Conservation (phyloP, 2,797 vertebrate genomes). For the Acridotheres tristis region DNA sequence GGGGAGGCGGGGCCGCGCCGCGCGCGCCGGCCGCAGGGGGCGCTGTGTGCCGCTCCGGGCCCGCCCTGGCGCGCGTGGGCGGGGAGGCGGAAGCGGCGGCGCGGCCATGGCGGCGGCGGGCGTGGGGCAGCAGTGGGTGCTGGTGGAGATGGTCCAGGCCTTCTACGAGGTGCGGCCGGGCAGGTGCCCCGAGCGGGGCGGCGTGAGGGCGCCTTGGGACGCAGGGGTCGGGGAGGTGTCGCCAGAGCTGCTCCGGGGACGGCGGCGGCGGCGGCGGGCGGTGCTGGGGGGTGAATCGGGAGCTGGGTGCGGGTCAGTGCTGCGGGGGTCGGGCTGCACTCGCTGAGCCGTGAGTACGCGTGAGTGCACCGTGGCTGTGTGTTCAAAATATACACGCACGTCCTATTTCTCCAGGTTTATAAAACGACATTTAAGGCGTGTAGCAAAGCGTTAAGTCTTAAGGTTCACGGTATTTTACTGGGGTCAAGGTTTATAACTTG, state of each 20-base stretch:
- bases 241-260: background rate
- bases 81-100: background rate
- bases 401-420: fast-evolving
- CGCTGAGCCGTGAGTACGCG: fast-evolving
- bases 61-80: too few relatives aligned
- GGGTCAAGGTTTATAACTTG: background rate
- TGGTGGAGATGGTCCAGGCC: conserved; percentile 97
- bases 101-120: background rate
- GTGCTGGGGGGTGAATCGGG: background rate
- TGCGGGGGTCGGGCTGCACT: fast-evolving
- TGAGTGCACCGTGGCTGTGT: fast-evolving
- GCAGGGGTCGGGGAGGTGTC: background rate
- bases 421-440: too few relatives aligned
- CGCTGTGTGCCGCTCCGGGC: background rate
- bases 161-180: conserved; percentile 87
- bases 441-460: too few relatives aligned
- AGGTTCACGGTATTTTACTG: background rate
- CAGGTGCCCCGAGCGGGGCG: background rate
- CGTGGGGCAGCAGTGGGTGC: conserved; percentile 87
- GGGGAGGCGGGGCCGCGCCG: background rate
- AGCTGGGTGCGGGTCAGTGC: background rate
- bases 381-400: fast-evolving
- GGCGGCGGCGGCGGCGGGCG: background rate
- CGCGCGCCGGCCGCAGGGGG: background rate
- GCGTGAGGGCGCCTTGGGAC: fast-evolving